Conservation (phyloP, 2,888 invertebrate species). For the Aplocera efformata region DNA sequence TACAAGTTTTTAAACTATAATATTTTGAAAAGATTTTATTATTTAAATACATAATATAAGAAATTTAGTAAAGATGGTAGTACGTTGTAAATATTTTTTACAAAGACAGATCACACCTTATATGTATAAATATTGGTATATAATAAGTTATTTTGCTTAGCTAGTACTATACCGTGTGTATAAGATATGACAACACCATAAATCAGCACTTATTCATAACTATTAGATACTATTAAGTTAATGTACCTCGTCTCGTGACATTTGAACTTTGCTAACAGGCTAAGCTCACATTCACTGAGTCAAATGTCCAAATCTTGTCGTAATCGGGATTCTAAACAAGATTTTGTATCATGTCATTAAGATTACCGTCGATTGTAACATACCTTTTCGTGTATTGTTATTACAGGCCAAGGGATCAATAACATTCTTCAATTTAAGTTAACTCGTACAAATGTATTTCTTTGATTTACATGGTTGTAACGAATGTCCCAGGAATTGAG, state of each 20-base stretch:
- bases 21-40: too few species aligned
- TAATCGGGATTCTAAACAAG: conserved; percentile 6
- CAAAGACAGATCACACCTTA: too few species aligned
- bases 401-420: conserved; percentile 12
- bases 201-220: conserved; percentile 29
- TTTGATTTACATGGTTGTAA: conserved; percentile 22
- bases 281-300: too few species aligned
- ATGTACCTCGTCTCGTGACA: conserved; percentile 23
- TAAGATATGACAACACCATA: conserved; percentile 6
- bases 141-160: too few species aligned
- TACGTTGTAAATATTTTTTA: too few species aligned
- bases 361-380: conserved; percentile 13
- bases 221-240: too few species aligned
- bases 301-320: conserved; percentile 11
- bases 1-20: too few species aligned
- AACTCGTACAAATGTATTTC: conserved; percentile 25
- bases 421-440: conserved; percentile 23
- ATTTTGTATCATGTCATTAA: conserved; percentile 17
- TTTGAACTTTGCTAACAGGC: conserved; percentile 29
- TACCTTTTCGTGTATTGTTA: conserved; percentile 14
- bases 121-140: too few species aligned
- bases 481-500: conserved; percentile 12
- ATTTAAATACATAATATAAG: too few species aligned
- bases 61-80: too few species aligned
- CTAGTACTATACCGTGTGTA: too few species aligned